A percentile compares a stretch with the other conserved stretches of the same genome.
phyloP scores from a whole-genome alignment of 2,888 invertebrate genomes.

The Serrognathus titanus region DNA sequence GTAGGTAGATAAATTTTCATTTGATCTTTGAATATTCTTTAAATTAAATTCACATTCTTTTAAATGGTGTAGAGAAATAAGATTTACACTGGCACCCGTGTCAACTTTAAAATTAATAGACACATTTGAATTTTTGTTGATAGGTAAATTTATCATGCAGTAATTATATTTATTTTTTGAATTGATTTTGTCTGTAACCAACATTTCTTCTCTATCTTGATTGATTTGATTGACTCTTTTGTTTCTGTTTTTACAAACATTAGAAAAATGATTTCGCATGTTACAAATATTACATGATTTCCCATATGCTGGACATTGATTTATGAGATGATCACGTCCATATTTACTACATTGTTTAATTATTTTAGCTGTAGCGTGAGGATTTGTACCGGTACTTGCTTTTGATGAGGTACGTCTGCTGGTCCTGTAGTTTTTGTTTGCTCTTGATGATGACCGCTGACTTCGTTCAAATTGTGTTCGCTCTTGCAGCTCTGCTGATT shows the following conservation, averaged over 20 bases:
- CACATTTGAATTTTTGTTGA: conserved; percentile 16
- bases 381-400: no score
- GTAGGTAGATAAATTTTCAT: conserved; percentile 14
- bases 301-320: conserved; percentile 7
- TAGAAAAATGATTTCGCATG: conserved; percentile 6
- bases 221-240: no score
- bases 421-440: no score
- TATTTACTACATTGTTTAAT: conserved; percentile 12
- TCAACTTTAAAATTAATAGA: conserved; percentile 11
- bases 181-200: background rate
- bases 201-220: no score
- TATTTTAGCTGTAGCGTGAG: conserved; percentile 8
- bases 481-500: background rate
- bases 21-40: conserved; percentile 16
- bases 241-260: conserved; percentile 1
- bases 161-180: conserved; percentile 1
- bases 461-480: conserved; percentile 28
- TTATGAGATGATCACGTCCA: conserved; percentile 4
- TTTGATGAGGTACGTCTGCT: no score
- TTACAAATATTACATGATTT: conserved; percentile 5
- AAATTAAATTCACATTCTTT: conserved; percentile 1
- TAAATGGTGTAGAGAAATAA: conserved; percentile 14
- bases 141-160: conserved; percentile 12
- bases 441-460: conserved; percentile 13
- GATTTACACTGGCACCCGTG: conserved; percentile 19